Evolutionary conservation across 2,113 vertebrate species (phyloP).

Genomic region (Apteryx mantelli): DNA sequence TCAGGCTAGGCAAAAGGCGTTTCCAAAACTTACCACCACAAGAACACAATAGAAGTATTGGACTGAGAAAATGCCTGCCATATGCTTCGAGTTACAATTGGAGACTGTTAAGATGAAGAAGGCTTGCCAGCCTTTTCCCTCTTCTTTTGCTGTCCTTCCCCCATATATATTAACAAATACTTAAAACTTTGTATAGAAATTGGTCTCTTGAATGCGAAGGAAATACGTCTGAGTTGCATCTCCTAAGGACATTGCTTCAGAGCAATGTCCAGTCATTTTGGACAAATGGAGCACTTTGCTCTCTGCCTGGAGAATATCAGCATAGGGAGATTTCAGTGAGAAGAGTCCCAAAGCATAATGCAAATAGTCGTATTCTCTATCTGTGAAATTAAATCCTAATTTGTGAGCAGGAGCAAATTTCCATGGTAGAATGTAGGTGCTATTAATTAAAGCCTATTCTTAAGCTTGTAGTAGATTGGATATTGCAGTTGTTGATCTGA

Average conservation of each 20-base stretch:
- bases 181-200: background rate
- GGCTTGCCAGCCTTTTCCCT: background rate
- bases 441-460: background rate
- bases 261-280: fast-evolving
- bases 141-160: background rate
- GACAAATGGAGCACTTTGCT: background rate
- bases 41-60: background rate
- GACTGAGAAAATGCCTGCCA: background rate
- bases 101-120: background rate
- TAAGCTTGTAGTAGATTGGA: background rate
- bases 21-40: background rate
- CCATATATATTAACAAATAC: background rate
- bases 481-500: background rate
- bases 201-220: background rate
- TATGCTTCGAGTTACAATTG: background rate
- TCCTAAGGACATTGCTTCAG: background rate
- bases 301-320: background rate
- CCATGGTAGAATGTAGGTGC: background rate
- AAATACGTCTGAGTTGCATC: background rate
- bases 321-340: fast-evolving
- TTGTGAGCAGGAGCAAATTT: background rate
- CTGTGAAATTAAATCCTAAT: background rate
- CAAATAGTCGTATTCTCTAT: background rate
- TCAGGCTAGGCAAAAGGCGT: background rate
- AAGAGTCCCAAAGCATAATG: background rate